Conservation (phyloP, 2,888 invertebrate genomes). For the Plagodis pulveraria region DNA sequence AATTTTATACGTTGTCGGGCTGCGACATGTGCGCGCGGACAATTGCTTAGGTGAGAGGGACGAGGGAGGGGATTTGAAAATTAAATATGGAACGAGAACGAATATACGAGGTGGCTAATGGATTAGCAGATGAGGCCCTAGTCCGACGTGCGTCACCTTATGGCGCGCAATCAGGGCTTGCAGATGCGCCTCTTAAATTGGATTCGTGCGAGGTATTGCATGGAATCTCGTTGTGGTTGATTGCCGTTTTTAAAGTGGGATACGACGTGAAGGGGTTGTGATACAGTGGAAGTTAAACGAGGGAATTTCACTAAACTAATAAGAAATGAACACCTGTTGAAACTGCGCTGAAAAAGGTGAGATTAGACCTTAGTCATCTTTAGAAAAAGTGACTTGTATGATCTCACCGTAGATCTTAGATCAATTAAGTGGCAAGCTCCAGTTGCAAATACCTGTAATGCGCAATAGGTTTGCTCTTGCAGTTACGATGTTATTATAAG, state of each 20-base stretch:
- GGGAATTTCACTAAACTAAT: neutral
- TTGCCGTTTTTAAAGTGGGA: slow-evolving; percentile 31
- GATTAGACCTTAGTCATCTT: neutral
- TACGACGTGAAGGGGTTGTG: slow-evolving; percentile 29
- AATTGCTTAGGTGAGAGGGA: slow-evolving; percentile 66
- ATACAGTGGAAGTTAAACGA: neutral
- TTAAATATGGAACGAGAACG: slow-evolving; percentile 79
- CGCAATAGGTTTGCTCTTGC: too few species aligned
- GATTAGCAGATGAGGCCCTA: slow-evolving; percentile 74
- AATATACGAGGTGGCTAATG: slow-evolving; percentile 72
- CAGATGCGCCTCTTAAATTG: slow-evolving; percentile 70
- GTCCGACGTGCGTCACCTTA: slow-evolving; percentile 58
- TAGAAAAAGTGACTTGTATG: too few species aligned
- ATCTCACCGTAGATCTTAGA: too few species aligned
- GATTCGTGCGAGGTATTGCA: slow-evolving; percentile 48
- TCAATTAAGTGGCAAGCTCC: too few species aligned
- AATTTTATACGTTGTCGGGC: slow-evolving; percentile 78
- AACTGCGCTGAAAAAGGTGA: neutral
- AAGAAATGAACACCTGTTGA: neutral
- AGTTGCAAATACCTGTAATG: too few species aligned
- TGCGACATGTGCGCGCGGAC: slow-evolving; percentile 80
- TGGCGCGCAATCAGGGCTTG: slow-evolving; percentile 68
- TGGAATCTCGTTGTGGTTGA: slow-evolving; percentile 31
- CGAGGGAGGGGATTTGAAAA: slow-evolving; percentile 50
- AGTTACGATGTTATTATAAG: too few species aligned